Conservation (phyloP, 2,797 vertebrate genomes). For the Macropodus opercularis region DNA sequence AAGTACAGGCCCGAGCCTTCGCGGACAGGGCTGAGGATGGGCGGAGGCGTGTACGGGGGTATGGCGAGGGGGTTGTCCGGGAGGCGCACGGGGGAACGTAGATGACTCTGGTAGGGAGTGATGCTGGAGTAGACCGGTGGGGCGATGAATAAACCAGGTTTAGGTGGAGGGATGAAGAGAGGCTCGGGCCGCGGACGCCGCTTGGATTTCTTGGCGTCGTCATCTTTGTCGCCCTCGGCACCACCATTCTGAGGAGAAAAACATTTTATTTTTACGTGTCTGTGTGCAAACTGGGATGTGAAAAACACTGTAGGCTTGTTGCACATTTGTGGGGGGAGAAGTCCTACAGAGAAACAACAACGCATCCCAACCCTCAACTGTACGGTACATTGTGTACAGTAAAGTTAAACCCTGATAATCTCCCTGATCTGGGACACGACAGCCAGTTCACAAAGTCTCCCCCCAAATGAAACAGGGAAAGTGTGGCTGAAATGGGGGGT, state of each 20-base stretch:
- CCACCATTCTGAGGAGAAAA: conserved; percentile 72
- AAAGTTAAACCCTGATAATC: conserved; percentile 68
- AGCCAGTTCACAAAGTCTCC: conserved; percentile 42
- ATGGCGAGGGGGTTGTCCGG: conserved; percentile 90
- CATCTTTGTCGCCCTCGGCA: conserved; percentile 71
- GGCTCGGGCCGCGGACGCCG: conserved; percentile 94
- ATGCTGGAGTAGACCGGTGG: conserved; percentile 93
- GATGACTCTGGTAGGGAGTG: conserved; percentile 96
- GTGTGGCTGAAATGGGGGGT: conserved; percentile 48
- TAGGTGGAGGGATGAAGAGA: conserved; percentile 97
- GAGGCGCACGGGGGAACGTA: conserved; percentile 93
- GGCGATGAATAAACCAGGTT: conserved; percentile 89
- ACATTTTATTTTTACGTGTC: neutral
- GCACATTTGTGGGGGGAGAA: conserved; percentile 4
- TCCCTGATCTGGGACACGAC: conserved; percentile 67
- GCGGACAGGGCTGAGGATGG: conserved; percentile 97
- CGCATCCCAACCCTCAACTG: neutral
- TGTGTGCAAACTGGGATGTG: neutral
- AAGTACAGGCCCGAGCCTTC: conserved; percentile 98
- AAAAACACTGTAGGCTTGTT: neutral
- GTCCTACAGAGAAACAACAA: neutral
- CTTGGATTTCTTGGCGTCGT: conserved; percentile 87
- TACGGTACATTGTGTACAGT: conserved; percentile 56
- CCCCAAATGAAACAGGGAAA: conserved; percentile 37
- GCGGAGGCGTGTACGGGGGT: conserved; percentile 96